Conservation (phyloP, 2,888 invertebrate genomes). For the Hedychridium roseum region DNA sequence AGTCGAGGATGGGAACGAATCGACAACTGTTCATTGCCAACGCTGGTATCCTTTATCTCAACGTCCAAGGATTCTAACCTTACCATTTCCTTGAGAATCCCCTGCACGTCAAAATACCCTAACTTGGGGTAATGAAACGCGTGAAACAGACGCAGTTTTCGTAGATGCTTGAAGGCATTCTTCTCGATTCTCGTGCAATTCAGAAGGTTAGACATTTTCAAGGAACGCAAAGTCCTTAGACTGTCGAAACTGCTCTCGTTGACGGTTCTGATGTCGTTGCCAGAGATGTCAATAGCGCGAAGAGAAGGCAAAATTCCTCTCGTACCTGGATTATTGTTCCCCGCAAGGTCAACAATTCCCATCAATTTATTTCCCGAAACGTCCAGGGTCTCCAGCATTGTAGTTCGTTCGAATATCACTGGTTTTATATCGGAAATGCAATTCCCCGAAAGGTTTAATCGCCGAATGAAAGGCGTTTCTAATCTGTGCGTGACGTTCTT, state of each 20-base stretch:
- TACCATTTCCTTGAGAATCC: constrained; percentile 78
- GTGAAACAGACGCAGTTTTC: constrained; percentile 74
- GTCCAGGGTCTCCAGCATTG: constrained; percentile 80
- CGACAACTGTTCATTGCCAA: constrained; percentile 84
- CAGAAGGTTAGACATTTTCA: constrained; percentile 74
- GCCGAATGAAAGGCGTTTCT: constrained; percentile 85
- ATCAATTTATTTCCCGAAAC: constrained; percentile 76
- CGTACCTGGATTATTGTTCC: no score
- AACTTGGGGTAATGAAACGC: constrained; percentile 81
- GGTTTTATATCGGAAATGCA: constrained; percentile 73
- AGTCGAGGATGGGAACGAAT: constrained; percentile 81
- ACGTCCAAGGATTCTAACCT: constrained; percentile 81
- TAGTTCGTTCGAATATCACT: constrained; percentile 79
- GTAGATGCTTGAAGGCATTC: constrained; percentile 77
- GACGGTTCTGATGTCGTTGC: constrained; percentile 82
- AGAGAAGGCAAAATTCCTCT: constrained; percentile 71
- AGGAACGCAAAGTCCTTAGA: constrained; percentile 71
- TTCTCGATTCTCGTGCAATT: constrained; percentile 83
- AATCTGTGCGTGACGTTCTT: constrained; percentile 71
- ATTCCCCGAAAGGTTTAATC: constrained; percentile 81
- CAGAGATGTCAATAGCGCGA: constrained; percentile 79
- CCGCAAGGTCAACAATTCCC: constrained; percentile 66
- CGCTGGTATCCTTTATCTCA: constrained; percentile 84
- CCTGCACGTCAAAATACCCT: constrained; percentile 87
- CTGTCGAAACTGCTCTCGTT: constrained; percentile 80